phyloP scores from a whole-genome alignment of 2,113 vertebrate genomes.

The Sterrhoptilus dennistouni region DNA sequence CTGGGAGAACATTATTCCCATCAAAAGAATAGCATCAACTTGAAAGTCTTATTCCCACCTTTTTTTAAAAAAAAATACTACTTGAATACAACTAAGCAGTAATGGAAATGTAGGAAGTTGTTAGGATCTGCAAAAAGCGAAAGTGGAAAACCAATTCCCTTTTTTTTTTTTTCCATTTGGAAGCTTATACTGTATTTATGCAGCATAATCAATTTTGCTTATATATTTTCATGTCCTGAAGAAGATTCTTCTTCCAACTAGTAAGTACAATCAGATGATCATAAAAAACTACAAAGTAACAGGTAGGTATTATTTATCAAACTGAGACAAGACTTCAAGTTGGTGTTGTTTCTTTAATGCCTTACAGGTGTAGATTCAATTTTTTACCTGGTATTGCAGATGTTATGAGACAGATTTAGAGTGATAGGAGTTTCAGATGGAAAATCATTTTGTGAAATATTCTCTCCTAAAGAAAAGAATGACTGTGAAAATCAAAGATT shows the following conservation, averaged over 20 bases:
- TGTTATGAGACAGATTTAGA: slow-evolving; percentile 75
- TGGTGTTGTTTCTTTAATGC: slow-evolving; percentile 24
- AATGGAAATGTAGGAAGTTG: background rate
- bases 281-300: background rate
- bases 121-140: background rate
- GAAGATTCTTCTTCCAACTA: background rate
- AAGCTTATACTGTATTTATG: background rate
- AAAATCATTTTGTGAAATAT: slow-evolving; percentile 69
- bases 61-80: background rate
- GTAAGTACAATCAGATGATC: background rate
- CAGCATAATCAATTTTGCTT: background rate
- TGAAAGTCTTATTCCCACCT: slow-evolving; percentile 4
- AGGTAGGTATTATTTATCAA: background rate
- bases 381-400: slow-evolving; percentile 78
- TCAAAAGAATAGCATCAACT: slow-evolving; percentile 54
- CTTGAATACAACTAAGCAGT: background rate
- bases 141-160: background rate
- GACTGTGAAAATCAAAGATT: slow-evolving; percentile 54
- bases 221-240: background rate
- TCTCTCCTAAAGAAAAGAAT: slow-evolving; percentile 75
- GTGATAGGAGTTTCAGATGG: slow-evolving; percentile 73
- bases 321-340: slow-evolving; percentile 38
- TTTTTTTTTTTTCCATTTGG: background rate
- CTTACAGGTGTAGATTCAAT: background rate
- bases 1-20: slow-evolving; percentile 26